Conservation (phyloP, 2,113 vertebrate species). For the Orycteropus afer region DNA sequence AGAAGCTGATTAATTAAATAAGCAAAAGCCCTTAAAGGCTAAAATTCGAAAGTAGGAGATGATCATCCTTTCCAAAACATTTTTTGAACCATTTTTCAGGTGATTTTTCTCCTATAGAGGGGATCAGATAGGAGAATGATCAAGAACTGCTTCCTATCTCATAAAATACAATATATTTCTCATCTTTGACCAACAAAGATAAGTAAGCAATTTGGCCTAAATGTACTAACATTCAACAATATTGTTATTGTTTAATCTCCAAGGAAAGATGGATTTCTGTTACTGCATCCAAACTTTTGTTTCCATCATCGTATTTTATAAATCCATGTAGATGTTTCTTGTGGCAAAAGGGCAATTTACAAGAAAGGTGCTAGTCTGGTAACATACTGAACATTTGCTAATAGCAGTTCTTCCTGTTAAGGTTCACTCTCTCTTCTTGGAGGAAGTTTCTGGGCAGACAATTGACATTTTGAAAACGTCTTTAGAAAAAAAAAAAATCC, state of each 20-base stretch:
- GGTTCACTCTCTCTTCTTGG: neutral
- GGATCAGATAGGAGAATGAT: neutral
- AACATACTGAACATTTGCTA: neutral
- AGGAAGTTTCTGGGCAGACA: constrained; percentile 19
- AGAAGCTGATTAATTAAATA: neutral
- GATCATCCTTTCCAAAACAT: neutral
- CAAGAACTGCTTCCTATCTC: neutral
- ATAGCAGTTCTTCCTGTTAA: neutral
- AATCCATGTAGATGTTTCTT: constrained; percentile 46
- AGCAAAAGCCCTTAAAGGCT: neutral
- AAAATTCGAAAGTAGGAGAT: neutral
- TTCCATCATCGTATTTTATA: constrained; percentile 2
- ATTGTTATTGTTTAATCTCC: neutral
- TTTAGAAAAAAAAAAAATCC: neutral
- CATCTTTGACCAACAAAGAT: neutral
- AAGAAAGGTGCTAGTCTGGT: neutral
- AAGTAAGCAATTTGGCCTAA: neutral
- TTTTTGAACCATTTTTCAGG: neutral
- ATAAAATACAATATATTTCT: neutral
- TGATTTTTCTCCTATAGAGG: neutral
- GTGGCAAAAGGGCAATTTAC: neutral
- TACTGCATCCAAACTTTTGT: constrained; percentile 32
- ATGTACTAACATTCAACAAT: constrained; percentile 41
- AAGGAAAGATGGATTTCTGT: constrained; percentile 8
- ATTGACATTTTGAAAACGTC: constrained; percentile 16